Conservation (phyloP, 2,888 invertebrate genomes). For the Cordilura impudica region DNA sequence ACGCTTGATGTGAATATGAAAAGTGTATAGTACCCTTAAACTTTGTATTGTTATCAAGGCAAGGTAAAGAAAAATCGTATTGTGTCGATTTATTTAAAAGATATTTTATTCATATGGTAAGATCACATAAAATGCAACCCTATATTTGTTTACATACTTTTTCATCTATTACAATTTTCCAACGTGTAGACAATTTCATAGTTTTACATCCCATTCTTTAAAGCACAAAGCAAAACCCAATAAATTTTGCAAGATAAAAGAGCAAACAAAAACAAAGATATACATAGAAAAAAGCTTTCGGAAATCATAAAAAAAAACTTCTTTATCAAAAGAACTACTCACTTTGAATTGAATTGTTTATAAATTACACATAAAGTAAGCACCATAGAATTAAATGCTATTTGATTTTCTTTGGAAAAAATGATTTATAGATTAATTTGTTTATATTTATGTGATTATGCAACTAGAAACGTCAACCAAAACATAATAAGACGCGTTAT, state of each 20-base stretch:
- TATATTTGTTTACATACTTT: not conserved
- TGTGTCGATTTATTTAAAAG: too few species aligned
- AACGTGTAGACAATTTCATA: slow-evolving; percentile 4
- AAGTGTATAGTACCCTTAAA: too few species aligned
- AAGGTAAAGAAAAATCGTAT: too few species aligned
- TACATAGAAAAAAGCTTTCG: slow-evolving; percentile 46
- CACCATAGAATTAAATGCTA: slow-evolving; percentile 7
- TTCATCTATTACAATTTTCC: slow-evolving; percentile 38
- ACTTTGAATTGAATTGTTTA: too few species aligned
- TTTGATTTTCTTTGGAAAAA: not conserved
- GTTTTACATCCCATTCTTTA: not conserved
- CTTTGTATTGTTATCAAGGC: too few species aligned
- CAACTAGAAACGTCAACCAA: slow-evolving; percentile 52
- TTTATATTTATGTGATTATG: slow-evolving; percentile 60
- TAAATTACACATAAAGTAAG: slow-evolving; percentile 17
- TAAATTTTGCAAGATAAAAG: slow-evolving; percentile 28
- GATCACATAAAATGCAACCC: not conserved
- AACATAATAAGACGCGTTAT: slow-evolving; percentile 51
- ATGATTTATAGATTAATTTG: slow-evolving; percentile 24
- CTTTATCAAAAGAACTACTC: slow-evolving; percentile 36
- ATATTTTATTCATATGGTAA: slow-evolving; percentile 18
- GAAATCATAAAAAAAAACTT: slow-evolving; percentile 5
- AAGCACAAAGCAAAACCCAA: slow-evolving; percentile 7
- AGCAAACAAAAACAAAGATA: slow-evolving; percentile 50
- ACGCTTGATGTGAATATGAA: too few species aligned